Conservation (phyloP, 2,888 invertebrate species). For the Eristalis tenax region DNA sequence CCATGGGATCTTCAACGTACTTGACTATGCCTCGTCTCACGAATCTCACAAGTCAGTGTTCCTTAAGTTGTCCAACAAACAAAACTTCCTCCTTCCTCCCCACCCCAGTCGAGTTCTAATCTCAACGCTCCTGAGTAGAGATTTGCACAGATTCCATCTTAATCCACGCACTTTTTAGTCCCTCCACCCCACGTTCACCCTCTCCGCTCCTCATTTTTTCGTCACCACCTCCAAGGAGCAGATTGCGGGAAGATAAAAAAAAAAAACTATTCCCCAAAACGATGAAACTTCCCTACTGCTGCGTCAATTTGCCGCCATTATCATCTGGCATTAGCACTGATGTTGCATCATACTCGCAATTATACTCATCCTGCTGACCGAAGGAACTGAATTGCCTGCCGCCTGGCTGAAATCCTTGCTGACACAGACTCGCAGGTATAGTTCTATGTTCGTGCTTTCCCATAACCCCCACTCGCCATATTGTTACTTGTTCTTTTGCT, state of each 20-base stretch:
- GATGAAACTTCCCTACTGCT: conserved; percentile 20
- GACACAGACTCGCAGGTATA: not conserved
- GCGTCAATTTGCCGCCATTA: conserved; percentile 42
- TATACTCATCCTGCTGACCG: conserved; percentile 15
- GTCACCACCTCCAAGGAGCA: not conserved
- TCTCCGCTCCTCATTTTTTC: not conserved
- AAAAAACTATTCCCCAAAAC: not conserved
- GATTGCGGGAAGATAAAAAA: not conserved
- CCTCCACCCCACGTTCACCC: not conserved
- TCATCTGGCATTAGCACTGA: conserved; percentile 41
- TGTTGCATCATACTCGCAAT: conserved; percentile 43
- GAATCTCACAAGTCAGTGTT: not conserved
- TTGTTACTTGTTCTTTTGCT: conserved; percentile 4
- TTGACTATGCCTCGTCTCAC: too few relatives aligned
- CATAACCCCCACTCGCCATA: not conserved
- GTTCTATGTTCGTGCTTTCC: not conserved
- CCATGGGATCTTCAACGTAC: too few relatives aligned
- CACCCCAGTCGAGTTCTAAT: not conserved
- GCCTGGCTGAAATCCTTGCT: not conserved
- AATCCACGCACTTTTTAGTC: not conserved
- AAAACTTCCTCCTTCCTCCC: not conserved
- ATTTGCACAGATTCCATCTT: not conserved
- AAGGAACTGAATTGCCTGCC: not conserved
- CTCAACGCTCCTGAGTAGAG: not conserved
- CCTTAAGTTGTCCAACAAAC: not conserved